A percentile compares a stretch with the other conserved stretches of the same genome.
Conservation (phyloP, 2,888 invertebrate genomes). For the Meteorus colon region DNA sequence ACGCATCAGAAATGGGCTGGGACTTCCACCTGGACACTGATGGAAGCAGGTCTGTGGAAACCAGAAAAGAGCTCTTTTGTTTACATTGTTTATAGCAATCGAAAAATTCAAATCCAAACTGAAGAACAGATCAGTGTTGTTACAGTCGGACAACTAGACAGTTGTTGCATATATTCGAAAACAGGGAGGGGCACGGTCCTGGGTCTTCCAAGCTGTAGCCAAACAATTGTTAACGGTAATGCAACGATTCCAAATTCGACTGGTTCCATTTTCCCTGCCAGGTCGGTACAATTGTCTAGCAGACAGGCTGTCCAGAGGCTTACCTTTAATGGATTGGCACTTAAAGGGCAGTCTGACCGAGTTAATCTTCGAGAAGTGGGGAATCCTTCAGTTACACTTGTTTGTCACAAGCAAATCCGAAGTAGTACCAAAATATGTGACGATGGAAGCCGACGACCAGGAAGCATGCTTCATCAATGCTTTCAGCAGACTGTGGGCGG, state of each 20-base stretch:
- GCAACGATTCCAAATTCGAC: background rate
- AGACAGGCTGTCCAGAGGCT: slow-evolving; percentile 32
- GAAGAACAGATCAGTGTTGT: slow-evolving; percentile 21
- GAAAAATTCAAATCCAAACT: slow-evolving; percentile 10
- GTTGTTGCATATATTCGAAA: slow-evolving; percentile 25
- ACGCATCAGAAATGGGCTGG: slow-evolving; percentile 38
- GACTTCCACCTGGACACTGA: slow-evolving; percentile 28
- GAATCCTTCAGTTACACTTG: slow-evolving; percentile 27
- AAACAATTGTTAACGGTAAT: slow-evolving; percentile 1
- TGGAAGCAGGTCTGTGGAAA: slow-evolving; percentile 29
- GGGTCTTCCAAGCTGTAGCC: background rate
- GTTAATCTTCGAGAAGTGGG: slow-evolving; percentile 21
- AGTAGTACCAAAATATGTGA: slow-evolving; percentile 30
- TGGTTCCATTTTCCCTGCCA: slow-evolving; percentile 19
- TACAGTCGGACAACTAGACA: slow-evolving; percentile 36
- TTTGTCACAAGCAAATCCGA: slow-evolving; percentile 32
- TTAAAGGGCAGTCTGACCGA: background rate
- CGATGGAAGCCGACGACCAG: slow-evolving; percentile 27
- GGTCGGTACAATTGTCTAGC: slow-evolving; percentile 25
- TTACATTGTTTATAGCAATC: slow-evolving; percentile 33
- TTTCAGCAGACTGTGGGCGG: slow-evolving; percentile 56
- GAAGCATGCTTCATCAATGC: slow-evolving; percentile 51
- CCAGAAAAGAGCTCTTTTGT: no score
- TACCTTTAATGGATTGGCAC: slow-evolving; percentile 27
- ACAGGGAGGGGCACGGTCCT: slow-evolving; percentile 20